Evolutionary conservation across 2,113 vertebrate species (phyloP).

Genomic region (Thalassarche chlororhynchos): DNA sequence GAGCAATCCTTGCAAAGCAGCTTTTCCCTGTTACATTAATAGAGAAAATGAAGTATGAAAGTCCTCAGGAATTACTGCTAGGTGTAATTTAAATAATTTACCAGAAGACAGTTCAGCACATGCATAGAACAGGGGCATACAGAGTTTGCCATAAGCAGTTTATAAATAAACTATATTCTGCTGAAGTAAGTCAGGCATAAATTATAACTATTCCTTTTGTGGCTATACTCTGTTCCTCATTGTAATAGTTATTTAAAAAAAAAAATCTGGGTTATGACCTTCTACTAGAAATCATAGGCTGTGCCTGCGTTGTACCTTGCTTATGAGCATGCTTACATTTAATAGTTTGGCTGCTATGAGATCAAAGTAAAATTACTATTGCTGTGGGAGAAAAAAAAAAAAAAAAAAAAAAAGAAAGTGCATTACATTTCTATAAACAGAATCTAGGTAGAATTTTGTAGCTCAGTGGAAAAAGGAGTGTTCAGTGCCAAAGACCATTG

Average conservation of each 20-base stretch:
- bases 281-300: slow-evolving; percentile 75
- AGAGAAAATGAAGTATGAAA: slow-evolving; percentile 86
- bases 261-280: slow-evolving; percentile 82
- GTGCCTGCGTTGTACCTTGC: slow-evolving; percentile 71
- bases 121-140: slow-evolving; percentile 81
- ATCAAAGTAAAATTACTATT: slow-evolving; percentile 78
- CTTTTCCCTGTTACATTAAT: slow-evolving; percentile 86
- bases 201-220: slow-evolving; percentile 83
- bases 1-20: slow-evolving; percentile 84
- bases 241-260: slow-evolving; percentile 80
- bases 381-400: slow-evolving; percentile 42
- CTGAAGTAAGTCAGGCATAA: slow-evolving; percentile 84
- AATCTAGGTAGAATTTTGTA: slow-evolving; percentile 60
- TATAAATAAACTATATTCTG: slow-evolving; percentile 88
- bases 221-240: slow-evolving; percentile 73
- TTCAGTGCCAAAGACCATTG: slow-evolving; percentile 31
- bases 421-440: slow-evolving; percentile 69
- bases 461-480: neutral
- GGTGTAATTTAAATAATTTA: slow-evolving; percentile 90
- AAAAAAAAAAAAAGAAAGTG: slow-evolving; percentile 23
- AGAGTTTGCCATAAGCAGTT: slow-evolving; percentile 87
- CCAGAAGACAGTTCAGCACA: slow-evolving; percentile 83
- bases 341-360: slow-evolving; percentile 70
- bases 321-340: slow-evolving; percentile 72
- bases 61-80: slow-evolving; percentile 85